Conservation (phyloP, 1,140 invertebrate species). For the Globodera rostochiensis region DNA sequence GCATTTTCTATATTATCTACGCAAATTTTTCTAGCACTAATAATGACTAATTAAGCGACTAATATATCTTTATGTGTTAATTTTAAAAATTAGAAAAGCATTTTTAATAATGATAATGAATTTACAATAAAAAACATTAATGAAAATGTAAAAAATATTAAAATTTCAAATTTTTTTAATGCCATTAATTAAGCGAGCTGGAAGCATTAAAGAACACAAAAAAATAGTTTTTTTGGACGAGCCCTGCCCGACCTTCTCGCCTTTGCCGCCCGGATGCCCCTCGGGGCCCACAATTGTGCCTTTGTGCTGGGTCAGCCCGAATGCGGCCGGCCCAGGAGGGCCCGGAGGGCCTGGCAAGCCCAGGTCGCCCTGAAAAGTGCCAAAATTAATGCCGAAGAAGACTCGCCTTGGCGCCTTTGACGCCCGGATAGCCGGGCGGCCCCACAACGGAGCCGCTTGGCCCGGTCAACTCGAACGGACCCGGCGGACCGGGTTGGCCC, state of each 20-base stretch:
- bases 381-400: background rate
- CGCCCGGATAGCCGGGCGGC: slow-evolving; percentile 53
- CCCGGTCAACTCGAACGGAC: slow-evolving; percentile 46
- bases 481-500: slow-evolving; percentile 57
- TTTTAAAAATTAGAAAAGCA: too few relatives aligned
- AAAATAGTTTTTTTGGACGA: background rate
- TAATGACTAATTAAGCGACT: background rate
- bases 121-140: too few relatives aligned
- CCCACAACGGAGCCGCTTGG: slow-evolving; percentile 59
- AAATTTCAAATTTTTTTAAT: too few relatives aligned
- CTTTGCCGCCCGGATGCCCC: slow-evolving; percentile 58
- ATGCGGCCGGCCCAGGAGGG: slow-evolving; percentile 55
- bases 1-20: background rate
- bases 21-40: background rate
- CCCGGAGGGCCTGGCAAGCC: slow-evolving; percentile 56
- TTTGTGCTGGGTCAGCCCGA: slow-evolving; percentile 48
- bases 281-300: slow-evolving; percentile 64
- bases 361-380: slow-evolving; percentile 60
- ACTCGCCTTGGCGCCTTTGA: slow-evolving; percentile 61
- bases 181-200: too few relatives aligned
- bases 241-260: slow-evolving; percentile 57
- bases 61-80: too few relatives aligned
- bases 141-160: too few relatives aligned
- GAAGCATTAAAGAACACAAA: background rate
- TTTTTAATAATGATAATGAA: too few relatives aligned